Conservation (phyloP, 1,140 invertebrate genomes). For the Platorchestia sp. region DNA sequence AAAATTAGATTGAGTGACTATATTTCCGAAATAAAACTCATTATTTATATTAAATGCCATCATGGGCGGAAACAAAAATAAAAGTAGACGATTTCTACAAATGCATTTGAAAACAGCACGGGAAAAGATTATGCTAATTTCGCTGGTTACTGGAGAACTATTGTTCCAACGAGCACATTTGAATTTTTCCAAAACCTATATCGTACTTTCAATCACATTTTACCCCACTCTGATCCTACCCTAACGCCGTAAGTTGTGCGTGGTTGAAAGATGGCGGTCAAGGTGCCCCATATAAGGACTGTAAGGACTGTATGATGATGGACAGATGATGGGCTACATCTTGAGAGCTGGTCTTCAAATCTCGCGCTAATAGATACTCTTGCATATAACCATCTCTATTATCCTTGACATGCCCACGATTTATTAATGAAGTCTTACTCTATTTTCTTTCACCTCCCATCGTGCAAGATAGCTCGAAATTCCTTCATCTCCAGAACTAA, state of each 20-base stretch:
- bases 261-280: not conserved
- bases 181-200: not conserved
- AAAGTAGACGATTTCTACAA: not conserved
- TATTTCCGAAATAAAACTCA: too few species aligned
- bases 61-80: not conserved
- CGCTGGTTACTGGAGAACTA: not conserved
- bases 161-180: not conserved
- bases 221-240: not conserved
- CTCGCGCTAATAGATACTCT: not conserved
- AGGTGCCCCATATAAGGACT: not conserved
- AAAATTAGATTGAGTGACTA: too few species aligned
- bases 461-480: not conserved
- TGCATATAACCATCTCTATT: not conserved
- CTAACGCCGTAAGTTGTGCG: not conserved
- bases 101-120: not conserved
- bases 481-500: not conserved
- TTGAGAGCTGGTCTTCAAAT: not conserved
- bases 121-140: not conserved
- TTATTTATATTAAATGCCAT: too few species aligned
- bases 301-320: not conserved
- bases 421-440: not conserved
- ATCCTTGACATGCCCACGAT: constrained; percentile 6
- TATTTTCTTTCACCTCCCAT: not conserved
- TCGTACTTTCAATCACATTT: not conserved
- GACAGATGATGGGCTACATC: not conserved